Evolutionary conservation across 1,140 invertebrate genomes (phyloP).

Genomic region (Euwallacea similis): DNA sequence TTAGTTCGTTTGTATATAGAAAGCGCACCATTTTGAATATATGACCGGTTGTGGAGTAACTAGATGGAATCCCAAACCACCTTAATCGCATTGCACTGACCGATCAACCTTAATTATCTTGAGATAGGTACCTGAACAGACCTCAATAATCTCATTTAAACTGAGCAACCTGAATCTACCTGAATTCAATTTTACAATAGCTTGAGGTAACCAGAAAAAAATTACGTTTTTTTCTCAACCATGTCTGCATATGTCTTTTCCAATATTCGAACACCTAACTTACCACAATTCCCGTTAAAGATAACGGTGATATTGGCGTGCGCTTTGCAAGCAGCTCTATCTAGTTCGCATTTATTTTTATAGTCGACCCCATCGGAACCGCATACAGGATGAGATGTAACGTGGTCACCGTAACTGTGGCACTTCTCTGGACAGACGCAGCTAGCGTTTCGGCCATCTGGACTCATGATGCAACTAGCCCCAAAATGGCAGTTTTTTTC

Average conservation of each 20-base stretch:
- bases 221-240: no score
- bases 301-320: constrained; percentile 80
- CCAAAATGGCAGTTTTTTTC: constrained; percentile 74
- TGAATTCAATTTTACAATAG: no score
- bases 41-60: no score
- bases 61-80: no score
- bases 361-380: constrained; percentile 75
- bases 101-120: no score
- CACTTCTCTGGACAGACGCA: constrained; percentile 78
- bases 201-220: no score
- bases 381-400: constrained; percentile 73
- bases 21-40: no score
- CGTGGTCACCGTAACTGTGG: constrained; percentile 77
- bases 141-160: no score
- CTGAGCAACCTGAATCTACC: no score
- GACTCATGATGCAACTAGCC: constrained; percentile 71
- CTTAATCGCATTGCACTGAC: no score
- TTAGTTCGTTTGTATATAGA: no score
- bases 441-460: constrained; percentile 72
- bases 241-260: not conserved
- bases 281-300: constrained; percentile 84
- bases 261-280: constrained; percentile 10
- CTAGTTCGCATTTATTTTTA: constrained; percentile 79
- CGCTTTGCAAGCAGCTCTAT: constrained; percentile 71
- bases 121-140: no score